Percentiles rank a stretch among this genome's conserved stretches.
Conservation (phyloP, 2,113 vertebrate species). For the Actinemys pallida region DNA sequence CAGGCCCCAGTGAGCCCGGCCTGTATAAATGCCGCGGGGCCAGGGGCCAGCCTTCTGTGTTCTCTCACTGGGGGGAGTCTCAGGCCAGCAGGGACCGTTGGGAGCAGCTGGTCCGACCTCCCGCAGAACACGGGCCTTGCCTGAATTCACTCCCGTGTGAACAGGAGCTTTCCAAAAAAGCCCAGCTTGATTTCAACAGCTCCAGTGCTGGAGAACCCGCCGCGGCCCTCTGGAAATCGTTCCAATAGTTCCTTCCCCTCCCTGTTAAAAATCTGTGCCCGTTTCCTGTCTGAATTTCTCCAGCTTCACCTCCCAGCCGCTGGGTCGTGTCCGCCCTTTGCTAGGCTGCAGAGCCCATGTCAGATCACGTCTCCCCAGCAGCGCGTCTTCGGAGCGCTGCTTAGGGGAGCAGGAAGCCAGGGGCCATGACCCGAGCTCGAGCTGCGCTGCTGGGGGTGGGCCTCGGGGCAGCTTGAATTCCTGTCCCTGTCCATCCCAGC, state of each 20-base stretch:
- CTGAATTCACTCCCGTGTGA: not conserved
- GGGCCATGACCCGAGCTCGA: not conserved
- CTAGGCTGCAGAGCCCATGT: not conserved
- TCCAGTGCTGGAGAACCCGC: not conserved
- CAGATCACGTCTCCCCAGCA: rapidly evolving
- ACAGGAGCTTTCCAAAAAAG: not conserved
- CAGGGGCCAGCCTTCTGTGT: not conserved
- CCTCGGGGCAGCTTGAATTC: not conserved
- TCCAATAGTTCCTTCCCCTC: not conserved
- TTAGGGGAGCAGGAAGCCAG: not conserved
- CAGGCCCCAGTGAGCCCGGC: not conserved
- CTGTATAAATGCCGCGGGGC: too few species aligned
- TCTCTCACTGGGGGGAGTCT: not conserved
- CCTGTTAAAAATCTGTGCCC: not conserved
- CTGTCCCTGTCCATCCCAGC: conserved; percentile 70
- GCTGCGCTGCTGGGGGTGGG: not conserved
- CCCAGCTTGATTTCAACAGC: not conserved
- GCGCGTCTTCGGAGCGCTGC: not conserved
- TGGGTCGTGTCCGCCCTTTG: not conserved
- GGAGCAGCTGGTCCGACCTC: not conserved
- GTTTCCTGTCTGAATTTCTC: not conserved
- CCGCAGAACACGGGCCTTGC: not conserved
- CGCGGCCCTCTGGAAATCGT: not conserved
- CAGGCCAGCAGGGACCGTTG: not conserved
- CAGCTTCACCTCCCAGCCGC: not conserved